A percentile compares a stretch with the other conserved stretches of the same genome.
Conservation (phyloP, 2,797 vertebrate species). For the Buphagus erythrorhynchus region DNA sequence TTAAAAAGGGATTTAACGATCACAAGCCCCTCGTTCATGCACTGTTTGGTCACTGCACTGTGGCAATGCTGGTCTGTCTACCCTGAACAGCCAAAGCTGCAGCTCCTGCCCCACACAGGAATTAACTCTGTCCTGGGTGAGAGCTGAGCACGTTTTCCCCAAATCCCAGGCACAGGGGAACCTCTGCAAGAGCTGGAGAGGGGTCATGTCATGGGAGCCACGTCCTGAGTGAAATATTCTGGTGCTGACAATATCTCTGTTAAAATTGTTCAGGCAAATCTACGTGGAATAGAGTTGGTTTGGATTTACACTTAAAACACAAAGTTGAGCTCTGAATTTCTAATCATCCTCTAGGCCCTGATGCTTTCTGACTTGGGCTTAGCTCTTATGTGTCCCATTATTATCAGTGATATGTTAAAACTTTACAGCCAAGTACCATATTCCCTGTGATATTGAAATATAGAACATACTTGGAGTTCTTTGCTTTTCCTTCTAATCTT, state of each 20-base stretch:
- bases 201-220: neutral
- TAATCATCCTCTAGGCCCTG: neutral
- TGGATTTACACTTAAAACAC: neutral
- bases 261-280: neutral
- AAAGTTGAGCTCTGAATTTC: neutral
- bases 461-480: conserved; percentile 6
- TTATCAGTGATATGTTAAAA: neutral
- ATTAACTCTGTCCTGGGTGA: neutral
- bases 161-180: neutral
- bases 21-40: rapidly evolving
- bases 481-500: conserved; percentile 43
- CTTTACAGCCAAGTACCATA: neutral
- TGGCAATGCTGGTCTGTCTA: neutral
- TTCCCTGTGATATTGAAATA: conserved; percentile 2
- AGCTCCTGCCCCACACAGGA: neutral
- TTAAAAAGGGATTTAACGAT: neutral
- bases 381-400: rapidly evolving
- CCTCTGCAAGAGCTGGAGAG: neutral
- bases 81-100: neutral
- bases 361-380: neutral
- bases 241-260: neutral
- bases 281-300: neutral
- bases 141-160: rapidly evolving
- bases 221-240: neutral
- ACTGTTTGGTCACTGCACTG: neutral